Evolutionary conservation across 2,113 vertebrate genomes (phyloP).

Genomic region (Gasterosteus aculeatus): DNA sequence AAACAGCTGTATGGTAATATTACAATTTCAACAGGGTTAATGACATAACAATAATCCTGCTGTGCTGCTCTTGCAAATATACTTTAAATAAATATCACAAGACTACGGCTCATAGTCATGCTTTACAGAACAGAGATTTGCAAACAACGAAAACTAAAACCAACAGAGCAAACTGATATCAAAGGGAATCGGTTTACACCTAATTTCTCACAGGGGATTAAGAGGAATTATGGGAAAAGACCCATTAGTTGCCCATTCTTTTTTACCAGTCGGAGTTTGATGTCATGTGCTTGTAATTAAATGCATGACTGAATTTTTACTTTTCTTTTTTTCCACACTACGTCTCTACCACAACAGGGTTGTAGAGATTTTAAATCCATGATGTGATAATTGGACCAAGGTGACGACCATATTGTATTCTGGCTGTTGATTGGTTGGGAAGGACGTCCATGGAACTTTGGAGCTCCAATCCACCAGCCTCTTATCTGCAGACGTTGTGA

Average conservation of each 20-base stretch:
- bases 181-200: constrained; percentile 34
- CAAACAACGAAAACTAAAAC: constrained; percentile 38
- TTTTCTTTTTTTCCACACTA: background rate
- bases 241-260: constrained; percentile 11
- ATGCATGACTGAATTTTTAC: constrained; percentile 32
- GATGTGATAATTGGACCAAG: background rate
- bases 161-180: constrained; percentile 41
- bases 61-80: background rate
- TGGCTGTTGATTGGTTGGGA: background rate
- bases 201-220: constrained; percentile 45
- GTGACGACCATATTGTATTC: background rate
- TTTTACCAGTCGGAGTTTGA: background rate
- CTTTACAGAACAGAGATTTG: constrained; percentile 5
- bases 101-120: background rate
- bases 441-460: too few species aligned
- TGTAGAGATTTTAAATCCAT: too few species aligned
- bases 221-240: constrained; percentile 20
- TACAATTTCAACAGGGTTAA: too few species aligned
- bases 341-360: background rate
- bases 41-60: too few species aligned
- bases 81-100: constrained; percentile 1
- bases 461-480: too few species aligned
- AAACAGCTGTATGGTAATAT: background rate
- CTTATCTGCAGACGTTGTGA: background rate
- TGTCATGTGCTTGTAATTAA: constrained; percentile 48